A percentile compares a stretch with the other conserved stretches of the same genome.
Evolutionary conservation across 2,888 invertebrate genomes (phyloP).

Genomic region (Mimachlamys varia): DNA sequence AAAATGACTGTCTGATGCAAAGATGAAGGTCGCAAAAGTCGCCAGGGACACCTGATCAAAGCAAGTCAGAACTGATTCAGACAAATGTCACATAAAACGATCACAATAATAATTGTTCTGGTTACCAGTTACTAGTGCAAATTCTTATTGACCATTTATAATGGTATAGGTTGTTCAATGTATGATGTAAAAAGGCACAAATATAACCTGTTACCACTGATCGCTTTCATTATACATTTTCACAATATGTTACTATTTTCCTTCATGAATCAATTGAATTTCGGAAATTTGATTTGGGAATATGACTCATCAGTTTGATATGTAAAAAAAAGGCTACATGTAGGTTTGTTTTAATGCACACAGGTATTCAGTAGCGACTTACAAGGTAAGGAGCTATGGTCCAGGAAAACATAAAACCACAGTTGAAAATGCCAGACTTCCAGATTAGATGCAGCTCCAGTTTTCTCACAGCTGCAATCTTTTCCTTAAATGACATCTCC

Average conservation of each 20-base stretch:
- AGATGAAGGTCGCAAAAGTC: conserved; percentile 76
- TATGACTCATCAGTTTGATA: no score
- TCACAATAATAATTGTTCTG: neutral
- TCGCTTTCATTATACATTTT: no score
- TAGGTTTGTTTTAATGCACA: no score
- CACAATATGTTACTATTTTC: no score
- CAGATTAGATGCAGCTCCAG: conserved; percentile 93
- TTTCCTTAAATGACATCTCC: conserved; percentile 95
- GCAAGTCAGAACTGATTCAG: conserved; percentile 77
- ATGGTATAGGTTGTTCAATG: no score
- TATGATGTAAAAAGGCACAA: no score
- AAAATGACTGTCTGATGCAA: conserved; percentile 71
- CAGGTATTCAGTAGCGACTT: conserved; percentile 46
- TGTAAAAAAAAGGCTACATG: no score
- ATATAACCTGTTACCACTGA: no score
- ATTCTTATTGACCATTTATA: no score
- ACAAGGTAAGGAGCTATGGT: conserved; percentile 97
- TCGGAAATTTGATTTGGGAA: no score
- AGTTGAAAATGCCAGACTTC: conserved; percentile 88
- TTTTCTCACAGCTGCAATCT: conserved; percentile 92
- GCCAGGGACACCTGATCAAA: conserved; percentile 73
- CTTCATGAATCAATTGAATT: no score
- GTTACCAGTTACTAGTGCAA: no score
- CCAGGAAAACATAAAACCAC: conserved; percentile 93
- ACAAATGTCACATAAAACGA: neutral